Evolutionary conservation across 1,140 invertebrate genomes (phyloP), one percentile per base, ranked within the genome.

Genomic region (Cyclina sinensis): DNA sequence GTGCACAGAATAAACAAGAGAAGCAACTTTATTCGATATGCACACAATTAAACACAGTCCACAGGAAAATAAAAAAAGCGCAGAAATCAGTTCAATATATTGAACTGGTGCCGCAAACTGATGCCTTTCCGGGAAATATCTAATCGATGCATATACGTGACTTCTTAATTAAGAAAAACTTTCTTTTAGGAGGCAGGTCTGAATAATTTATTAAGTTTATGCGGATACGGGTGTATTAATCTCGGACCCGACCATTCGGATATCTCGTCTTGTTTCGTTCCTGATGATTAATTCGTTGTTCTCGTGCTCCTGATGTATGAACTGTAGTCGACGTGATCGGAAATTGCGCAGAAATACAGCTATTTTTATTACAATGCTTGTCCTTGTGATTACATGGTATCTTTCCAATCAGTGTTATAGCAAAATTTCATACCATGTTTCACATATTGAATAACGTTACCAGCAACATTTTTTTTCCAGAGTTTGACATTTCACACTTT

Each of bases 81-180:
- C 14, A 37, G 7, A 37, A 37, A 70, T 70, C 65, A 70, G 24
- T 35, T 70, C 65, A 21, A 37, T 35, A 70, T 70, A 70, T 70
- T 16, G 65, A 70, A 32, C 65, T 21, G 5, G 35, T 11, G 18
- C n/a, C 57, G 57, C 18, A 62, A 62, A 9, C 12, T 35, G 65
- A 70, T 37, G 65, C 30, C 21, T 35, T 70, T 70, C 32, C n/a
- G 37, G 32, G 37, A 70, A 70, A 11, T 18, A 14, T 14, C 24
- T 70, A 70, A 70, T 70, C 65, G 35, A 70, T 70, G 65, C 65
- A 70, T 16, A 37, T 70, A 65, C 65, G 21, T 1, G 65, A 16
- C 35, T 70, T 35, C 32, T 70, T 70, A 70, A 70, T 70, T 70
- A 70, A 70, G 65, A 70, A 35, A n/a, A 35, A 37, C 65, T 70